Evolutionary conservation across 2,797 vertebrate species (phyloP), one percentile per base, ranked within the genome.

Genomic region (Thamnophis elegans): DNA sequence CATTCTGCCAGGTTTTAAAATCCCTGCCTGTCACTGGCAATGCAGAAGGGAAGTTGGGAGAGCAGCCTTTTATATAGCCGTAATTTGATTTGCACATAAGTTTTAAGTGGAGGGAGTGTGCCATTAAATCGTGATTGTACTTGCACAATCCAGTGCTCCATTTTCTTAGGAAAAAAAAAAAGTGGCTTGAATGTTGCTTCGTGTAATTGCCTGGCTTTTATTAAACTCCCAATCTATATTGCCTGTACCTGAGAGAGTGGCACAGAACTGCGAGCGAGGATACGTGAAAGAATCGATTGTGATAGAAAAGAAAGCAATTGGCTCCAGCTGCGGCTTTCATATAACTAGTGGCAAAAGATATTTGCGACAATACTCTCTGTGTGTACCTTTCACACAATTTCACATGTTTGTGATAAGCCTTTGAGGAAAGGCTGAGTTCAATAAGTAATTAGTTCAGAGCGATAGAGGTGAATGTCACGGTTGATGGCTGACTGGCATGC

Each of bases 251-350:
- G 73, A 47, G 36, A 42, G 36, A 82, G 1, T 47, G 73, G 8
- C 36, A 82, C 3, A 78, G 68, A 78, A 22, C 36, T 42, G 73
- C 88, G 62, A 86, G 56, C 18, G 65, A n/a, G 26, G 73, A 68
- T 51, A 91, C 32, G 90, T 62, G 54, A 78, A 11, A 89, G 58
- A n/a, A 85, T 93, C 90, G 89, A 89, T 68, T 89, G 87, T 36
- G 36, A 18, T 56, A 36, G 73, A 22, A 32, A 85, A 91, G 73
- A 62, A 89, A 89, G 58, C 51, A 89, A 91, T 93, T 89, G 88
- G 32, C 13, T 26, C 26, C 54, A 85, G 58, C 65, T 47, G 56
- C 7, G 16, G 56, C 32, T 58, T 85, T 93, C 55, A 18, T 58
- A 68, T 36, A 85, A 89, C 62, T 53, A 87, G 58, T 54, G 54